phyloP scores from a whole-genome alignment of 1,140 invertebrate genomes.

The Zaprionus taronus region DNA sequence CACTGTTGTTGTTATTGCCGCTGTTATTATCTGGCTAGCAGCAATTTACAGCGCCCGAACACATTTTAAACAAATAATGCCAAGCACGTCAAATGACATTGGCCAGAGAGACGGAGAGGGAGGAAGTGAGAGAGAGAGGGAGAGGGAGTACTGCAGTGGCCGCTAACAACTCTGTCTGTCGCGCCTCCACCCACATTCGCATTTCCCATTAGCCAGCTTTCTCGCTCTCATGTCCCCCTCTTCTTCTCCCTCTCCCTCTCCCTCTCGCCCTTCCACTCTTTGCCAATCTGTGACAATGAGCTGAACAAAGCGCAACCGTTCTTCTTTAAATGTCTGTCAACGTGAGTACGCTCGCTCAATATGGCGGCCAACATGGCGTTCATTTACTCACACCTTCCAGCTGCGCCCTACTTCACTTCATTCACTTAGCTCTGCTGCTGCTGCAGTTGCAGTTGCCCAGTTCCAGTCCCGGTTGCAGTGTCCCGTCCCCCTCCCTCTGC shows the following conservation, averaged over 20 bases:
- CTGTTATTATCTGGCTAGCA: conserved; percentile 66
- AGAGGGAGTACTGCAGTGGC: neutral
- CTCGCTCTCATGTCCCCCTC: neutral
- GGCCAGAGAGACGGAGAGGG: conserved; percentile 22
- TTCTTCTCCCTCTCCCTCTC: neutral
- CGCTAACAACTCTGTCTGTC: conserved; percentile 5
- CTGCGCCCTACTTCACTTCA: conserved; percentile 15
- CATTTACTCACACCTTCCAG: conserved; percentile 71
- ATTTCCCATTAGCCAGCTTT: neutral
- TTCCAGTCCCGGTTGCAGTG: conserved; percentile 1
- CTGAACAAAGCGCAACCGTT: conserved; percentile 70
- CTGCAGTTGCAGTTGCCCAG: conserved; percentile 36
- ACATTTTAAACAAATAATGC: conserved; percentile 79
- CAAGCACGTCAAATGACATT: conserved; percentile 64
- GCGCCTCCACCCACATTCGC: conserved; percentile 1
- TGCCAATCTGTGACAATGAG: conserved; percentile 60
- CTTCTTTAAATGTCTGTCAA: conserved; percentile 77
- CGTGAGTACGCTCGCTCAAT: conserved; percentile 69
- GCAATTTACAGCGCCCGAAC: conserved; percentile 68
- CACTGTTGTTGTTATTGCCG: conserved; percentile 42
- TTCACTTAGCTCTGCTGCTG: conserved; percentile 33
- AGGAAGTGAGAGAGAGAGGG: neutral
- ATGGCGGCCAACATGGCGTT: conserved; percentile 82
- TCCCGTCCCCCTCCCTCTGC: neutral
- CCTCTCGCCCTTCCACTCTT: conserved; percentile 2